phyloP scores from a whole-genome alignment of 35 echinoderm and acorn worm genomes.

The Heliocidaris erythrogramma region DNA sequence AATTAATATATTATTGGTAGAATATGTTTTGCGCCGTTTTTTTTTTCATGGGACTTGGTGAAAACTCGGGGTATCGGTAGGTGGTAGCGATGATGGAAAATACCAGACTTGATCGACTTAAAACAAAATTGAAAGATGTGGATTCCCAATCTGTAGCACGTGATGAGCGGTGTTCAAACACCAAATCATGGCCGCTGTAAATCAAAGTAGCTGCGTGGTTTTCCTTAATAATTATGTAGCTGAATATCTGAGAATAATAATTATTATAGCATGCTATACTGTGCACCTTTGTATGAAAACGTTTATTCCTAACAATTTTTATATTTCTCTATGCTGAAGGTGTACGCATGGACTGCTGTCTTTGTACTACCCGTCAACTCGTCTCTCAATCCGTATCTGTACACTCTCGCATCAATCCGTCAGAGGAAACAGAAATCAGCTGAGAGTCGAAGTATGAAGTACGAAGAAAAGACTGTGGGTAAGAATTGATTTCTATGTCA shows the following conservation, averaged over 20 bases:
- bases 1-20: background rate
- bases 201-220: background rate
- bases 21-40: background rate
- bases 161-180: background rate
- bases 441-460: background rate
- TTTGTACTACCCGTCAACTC: constrained; percentile 76
- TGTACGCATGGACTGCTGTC: constrained; percentile 74
- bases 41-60: background rate
- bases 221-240: background rate
- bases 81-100: background rate
- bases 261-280: background rate
- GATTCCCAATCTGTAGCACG: background rate
- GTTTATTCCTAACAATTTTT: background rate
- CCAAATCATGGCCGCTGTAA: background rate
- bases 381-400: constrained; percentile 70
- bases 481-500: background rate
- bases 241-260: background rate
- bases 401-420: constrained; percentile 52
- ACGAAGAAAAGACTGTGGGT: background rate
- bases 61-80: background rate
- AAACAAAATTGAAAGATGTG: too few relatives aligned
- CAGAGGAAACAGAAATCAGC: background rate
- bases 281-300: background rate
- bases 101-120: too few relatives aligned
- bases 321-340: background rate